Evolutionary conservation across 1,140 invertebrate genomes (phyloP).

Genomic region (Octopus sinensis): DNA sequence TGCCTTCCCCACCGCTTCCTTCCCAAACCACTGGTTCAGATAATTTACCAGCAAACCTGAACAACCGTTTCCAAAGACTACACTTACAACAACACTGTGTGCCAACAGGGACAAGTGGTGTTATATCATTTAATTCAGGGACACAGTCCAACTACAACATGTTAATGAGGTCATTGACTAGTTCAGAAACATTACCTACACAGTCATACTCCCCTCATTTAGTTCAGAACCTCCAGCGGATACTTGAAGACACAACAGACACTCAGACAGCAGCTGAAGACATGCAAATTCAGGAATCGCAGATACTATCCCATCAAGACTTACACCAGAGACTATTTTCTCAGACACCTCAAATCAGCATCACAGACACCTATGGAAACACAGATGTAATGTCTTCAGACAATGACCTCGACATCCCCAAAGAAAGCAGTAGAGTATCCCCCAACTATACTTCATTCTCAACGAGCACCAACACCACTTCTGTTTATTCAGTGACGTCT

Average conservation of each 20-base stretch:
- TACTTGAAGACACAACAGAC: conserved; percentile 71
- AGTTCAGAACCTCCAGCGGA: conserved; percentile 72
- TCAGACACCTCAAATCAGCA: conserved; percentile 76
- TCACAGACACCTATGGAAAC: conserved; percentile 76
- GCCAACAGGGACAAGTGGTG: too few relatives aligned
- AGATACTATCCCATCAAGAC: conserved; percentile 20
- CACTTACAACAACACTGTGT: conserved; percentile 55
- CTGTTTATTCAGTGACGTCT: conserved; percentile 10
- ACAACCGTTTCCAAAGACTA: conserved; percentile 58
- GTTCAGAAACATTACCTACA: conserved; percentile 27
- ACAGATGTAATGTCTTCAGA: conserved; percentile 70
- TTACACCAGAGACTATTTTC: conserved; percentile 30
- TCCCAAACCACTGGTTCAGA: conserved; percentile 38
- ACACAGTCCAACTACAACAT: background rate
- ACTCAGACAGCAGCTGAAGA: conserved; percentile 45
- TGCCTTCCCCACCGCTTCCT: conserved; percentile 43
- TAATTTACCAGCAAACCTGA: conserved; percentile 33
- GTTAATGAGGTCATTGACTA: conserved; percentile 18
- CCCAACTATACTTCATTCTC: background rate
- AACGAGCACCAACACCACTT: background rate
- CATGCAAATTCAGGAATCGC: conserved; percentile 14
- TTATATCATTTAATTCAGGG: background rate
- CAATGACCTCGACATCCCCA: conserved; percentile 61
- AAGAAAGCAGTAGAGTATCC: conserved; percentile 11
- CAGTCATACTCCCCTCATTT: conserved; percentile 32